Conservation (phyloP, 2,797 vertebrate genomes). For the Notoglanidium macrostoma region DNA sequence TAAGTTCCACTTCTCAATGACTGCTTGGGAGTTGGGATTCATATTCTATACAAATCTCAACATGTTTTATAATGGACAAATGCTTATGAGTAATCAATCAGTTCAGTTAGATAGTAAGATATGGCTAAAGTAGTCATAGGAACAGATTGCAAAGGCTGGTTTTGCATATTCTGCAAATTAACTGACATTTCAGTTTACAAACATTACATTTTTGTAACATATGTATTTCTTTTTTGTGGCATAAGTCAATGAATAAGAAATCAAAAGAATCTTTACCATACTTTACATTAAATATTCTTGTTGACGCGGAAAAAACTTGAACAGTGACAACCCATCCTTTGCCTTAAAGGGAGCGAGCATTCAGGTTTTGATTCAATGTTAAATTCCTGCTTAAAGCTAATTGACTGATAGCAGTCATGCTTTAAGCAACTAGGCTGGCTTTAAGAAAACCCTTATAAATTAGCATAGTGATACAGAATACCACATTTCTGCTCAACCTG, state of each 20-base stretch:
- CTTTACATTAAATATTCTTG: background rate
- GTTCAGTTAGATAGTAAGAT: too few relatives aligned
- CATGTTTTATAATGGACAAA: background rate
- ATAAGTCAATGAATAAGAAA: background rate
- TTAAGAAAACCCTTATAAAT: background rate
- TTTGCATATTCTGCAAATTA: background rate
- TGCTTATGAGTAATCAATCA: background rate
- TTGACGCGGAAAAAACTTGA: background rate
- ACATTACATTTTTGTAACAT: background rate
- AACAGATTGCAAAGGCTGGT: background rate
- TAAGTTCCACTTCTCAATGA: background rate
- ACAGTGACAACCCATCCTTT: background rate
- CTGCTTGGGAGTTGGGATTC: background rate
- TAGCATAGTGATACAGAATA: background rate
- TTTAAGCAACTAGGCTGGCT: background rate
- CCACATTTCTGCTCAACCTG: background rate
- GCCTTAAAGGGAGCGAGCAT: background rate
- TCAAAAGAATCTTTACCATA: background rate
- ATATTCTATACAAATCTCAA: background rate
- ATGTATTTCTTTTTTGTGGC: background rate
- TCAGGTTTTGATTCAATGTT: background rate
- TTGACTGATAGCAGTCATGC: background rate
- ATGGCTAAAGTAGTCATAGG: background rate
- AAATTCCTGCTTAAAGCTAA: background rate
- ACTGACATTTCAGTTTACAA: background rate